phyloP scores from a whole-genome alignment of 2,888 invertebrate genomes.

The Apotomis betuletana region DNA sequence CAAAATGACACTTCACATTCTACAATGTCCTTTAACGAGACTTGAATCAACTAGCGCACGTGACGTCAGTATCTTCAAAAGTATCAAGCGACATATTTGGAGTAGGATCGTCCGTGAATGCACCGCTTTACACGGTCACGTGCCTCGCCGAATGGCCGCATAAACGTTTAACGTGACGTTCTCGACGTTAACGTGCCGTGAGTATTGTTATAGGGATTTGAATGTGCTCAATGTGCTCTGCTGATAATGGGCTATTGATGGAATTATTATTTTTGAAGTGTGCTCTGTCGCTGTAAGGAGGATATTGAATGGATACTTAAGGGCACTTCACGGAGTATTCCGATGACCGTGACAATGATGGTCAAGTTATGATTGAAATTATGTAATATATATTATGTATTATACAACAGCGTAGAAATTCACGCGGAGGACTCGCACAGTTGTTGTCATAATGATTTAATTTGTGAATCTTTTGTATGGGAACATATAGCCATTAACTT shows the following conservation, averaged over 20 bases:
- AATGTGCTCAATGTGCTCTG: constrained; percentile 13
- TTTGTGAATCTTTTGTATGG: no score
- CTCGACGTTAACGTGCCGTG: constrained; percentile 11
- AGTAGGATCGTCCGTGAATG: constrained; percentile 40
- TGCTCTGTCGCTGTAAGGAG: no score
- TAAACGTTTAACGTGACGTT: constrained; percentile 46
- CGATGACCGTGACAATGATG: no score
- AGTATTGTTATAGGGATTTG: constrained; percentile 18
- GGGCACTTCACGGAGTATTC: no score
- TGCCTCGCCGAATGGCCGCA: constrained; percentile 37
- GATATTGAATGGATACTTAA: no score
- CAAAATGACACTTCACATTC: background rate
- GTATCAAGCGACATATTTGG: constrained; percentile 31
- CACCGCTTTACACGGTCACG: constrained; percentile 42
- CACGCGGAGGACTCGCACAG: no score
- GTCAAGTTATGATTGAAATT: no score
- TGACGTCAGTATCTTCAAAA: constrained; percentile 24
- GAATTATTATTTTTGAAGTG: no score
- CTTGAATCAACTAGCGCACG: constrained; percentile 17
- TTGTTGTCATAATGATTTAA: no score
- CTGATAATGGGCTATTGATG: background rate
- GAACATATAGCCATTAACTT: no score
- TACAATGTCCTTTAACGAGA: background rate
- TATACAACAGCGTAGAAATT: no score
- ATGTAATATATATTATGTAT: no score